Percentiles rank a stretch among this genome's conserved stretches.
These are phyloP conservation scores for Ceratosolen fusciceps DNA, from an alignment of 1,140 invertebrate genomes.

Conservation along the genomic window DNA sequence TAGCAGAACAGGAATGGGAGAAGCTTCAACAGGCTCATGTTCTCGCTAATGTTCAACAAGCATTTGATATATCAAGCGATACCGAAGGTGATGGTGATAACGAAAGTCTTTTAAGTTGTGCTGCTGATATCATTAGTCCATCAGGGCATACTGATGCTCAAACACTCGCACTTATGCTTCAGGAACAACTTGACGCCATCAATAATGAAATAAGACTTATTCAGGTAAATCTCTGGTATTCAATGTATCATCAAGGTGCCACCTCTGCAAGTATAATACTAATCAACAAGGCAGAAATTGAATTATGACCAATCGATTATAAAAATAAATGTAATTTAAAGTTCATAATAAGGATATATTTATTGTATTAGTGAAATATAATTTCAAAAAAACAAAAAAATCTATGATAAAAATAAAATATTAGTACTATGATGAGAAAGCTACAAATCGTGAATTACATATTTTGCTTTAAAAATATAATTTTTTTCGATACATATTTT, in stretches of 20 bases:
- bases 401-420: no score
- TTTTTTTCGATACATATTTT: constrained; percentile 39
- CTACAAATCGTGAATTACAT: no score
- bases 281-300: no score
- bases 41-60: constrained; percentile 91
- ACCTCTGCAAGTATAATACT: no score
- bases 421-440: no score
- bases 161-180: constrained; percentile 97
- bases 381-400: no score
- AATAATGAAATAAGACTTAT: constrained; percentile 93
- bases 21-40: constrained; percentile 94
- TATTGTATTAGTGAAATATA: no score
- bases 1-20: constrained; percentile 91
- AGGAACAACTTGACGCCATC: constrained; percentile 99
- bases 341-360: no score
- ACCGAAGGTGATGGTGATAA: constrained; percentile 84
- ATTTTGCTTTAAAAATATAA: no score
- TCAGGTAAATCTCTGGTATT: constrained; percentile 67
- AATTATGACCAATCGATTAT: no score
- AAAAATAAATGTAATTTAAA: no score
- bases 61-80: constrained; percentile 86
- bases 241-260: no score
- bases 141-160: constrained; percentile 94
- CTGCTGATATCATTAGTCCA: constrained; percentile 80
- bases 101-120: constrained; percentile 80